These are phyloP conservation scores for Mus spretus DNA, from an alignment of 2,797 vertebrate genomes.

Conservation along the genomic window DNA sequence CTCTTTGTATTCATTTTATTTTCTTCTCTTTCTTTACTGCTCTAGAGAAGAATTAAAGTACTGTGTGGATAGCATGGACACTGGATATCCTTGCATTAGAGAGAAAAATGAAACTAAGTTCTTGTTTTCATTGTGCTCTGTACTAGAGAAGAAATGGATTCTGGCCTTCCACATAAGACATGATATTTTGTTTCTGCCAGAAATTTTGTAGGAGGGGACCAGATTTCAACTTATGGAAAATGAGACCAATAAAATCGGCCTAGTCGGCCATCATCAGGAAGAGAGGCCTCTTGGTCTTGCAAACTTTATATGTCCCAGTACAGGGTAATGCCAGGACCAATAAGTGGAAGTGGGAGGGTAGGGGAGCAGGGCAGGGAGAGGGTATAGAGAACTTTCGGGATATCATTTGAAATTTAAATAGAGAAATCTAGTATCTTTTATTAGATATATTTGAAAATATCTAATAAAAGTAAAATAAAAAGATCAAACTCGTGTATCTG, in stretches of 20 bases:
- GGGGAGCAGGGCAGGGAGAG: no score
- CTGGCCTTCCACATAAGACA: neutral
- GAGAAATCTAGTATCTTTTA: no score
- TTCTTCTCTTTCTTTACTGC: neutral
- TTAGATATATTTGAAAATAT: no score
- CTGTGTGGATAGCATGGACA: neutral
- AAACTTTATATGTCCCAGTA: no score
- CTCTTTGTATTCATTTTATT: neutral
- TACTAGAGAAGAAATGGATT: neutral
- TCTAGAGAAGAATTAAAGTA: neutral
- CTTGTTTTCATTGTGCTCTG: neutral
- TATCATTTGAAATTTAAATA: no score
- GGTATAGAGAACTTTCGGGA: no score
- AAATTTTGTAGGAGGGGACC: neutral
- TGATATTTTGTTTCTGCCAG: neutral
- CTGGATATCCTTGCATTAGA: neutral
- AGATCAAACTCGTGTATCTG: no score
- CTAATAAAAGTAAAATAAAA: no score
- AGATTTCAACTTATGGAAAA: neutral
- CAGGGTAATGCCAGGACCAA: no score
- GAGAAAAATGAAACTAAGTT: neutral
- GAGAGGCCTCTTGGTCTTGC: no score
- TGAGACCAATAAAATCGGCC: neutral
- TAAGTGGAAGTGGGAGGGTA: no score
- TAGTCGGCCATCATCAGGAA: no score